phyloP scores from a whole-genome alignment of 2,113 vertebrate species.

The Cheirogaleus medius region DNA sequence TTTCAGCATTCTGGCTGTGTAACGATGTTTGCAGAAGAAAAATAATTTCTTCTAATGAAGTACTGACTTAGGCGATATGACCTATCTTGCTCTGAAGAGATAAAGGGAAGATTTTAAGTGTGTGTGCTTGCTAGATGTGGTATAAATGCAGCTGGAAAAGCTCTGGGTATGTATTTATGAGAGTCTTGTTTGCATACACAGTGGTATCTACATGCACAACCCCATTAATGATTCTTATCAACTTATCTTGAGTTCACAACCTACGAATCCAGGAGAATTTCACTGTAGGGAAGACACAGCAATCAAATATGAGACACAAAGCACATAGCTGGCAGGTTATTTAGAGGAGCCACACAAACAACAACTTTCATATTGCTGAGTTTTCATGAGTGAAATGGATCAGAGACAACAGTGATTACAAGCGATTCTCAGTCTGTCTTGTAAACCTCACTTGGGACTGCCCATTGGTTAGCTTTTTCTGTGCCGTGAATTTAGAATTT shows the following conservation, averaged over 20 bases:
- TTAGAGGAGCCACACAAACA: background rate
- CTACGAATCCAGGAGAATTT: constrained; percentile 3
- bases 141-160: background rate
- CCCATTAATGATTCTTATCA: background rate
- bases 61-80: background rate
- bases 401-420: background rate
- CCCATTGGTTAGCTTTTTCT: background rate
- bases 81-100: background rate
- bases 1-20: constrained; percentile 70
- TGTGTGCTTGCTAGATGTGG: background rate
- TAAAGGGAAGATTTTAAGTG: background rate
- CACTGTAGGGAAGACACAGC: background rate
- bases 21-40: constrained; percentile 74
- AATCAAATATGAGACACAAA: background rate
- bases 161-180: background rate
- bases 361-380: background rate
- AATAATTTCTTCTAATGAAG: constrained; percentile 72
- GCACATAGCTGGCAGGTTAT: background rate
- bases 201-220: background rate
- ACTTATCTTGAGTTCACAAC: background rate
- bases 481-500: background rate
- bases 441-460: background rate
- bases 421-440: background rate
- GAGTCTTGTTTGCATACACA: background rate
- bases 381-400: background rate